A percentile compares a stretch with the other conserved stretches of the same genome.
These are phyloP conservation scores for Archips xylosteana DNA, from an alignment of 2,888 invertebrate genomes.

Conservation along the genomic window DNA sequence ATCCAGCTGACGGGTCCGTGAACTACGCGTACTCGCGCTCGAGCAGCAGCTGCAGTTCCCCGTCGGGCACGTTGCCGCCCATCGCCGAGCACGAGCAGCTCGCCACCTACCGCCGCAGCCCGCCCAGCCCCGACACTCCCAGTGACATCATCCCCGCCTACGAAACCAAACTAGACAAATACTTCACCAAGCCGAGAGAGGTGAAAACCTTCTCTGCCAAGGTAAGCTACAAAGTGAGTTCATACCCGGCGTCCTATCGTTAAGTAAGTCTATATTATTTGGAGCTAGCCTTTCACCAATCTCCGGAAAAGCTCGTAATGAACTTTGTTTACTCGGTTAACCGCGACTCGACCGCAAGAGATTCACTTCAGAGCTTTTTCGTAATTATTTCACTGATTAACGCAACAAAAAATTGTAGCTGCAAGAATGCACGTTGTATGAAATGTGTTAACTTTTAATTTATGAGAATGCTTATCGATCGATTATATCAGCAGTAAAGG, in stretches of 20 bases:
- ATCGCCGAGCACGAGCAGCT: conserved; percentile 75
- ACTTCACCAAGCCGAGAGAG: conserved; percentile 74
- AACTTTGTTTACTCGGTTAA: conserved; percentile 35
- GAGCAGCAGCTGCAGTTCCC: conserved; percentile 78
- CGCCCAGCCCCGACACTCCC: conserved; percentile 27
- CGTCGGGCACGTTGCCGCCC: conserved; percentile 76
- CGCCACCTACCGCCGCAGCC: conserved; percentile 53
- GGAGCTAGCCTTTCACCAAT: conserved; percentile 35
- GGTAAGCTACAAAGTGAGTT: conserved; percentile 71
- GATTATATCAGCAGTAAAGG: conserved; percentile 41
- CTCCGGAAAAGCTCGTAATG: conserved; percentile 36
- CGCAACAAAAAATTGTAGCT: conserved; percentile 33
- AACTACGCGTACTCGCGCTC: conserved; percentile 79
- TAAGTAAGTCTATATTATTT: conserved; percentile 21
- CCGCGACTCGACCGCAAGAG: conserved; percentile 34
- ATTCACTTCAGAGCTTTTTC: conserved; percentile 29
- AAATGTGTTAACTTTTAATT: conserved; percentile 34
- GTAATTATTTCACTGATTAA: conserved; percentile 37
- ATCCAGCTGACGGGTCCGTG: conserved; percentile 75
- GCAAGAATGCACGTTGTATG: conserved; percentile 19
- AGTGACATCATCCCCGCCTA: conserved; percentile 63
- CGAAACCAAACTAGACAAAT: conserved; percentile 76
- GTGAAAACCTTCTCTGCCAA: conserved; percentile 68
- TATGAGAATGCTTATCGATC: conserved; percentile 34
- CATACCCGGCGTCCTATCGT: conserved; percentile 24